Evolutionary conservation across 1,140 invertebrate species (phyloP).

Genomic region (Aricia agestis): DNA sequence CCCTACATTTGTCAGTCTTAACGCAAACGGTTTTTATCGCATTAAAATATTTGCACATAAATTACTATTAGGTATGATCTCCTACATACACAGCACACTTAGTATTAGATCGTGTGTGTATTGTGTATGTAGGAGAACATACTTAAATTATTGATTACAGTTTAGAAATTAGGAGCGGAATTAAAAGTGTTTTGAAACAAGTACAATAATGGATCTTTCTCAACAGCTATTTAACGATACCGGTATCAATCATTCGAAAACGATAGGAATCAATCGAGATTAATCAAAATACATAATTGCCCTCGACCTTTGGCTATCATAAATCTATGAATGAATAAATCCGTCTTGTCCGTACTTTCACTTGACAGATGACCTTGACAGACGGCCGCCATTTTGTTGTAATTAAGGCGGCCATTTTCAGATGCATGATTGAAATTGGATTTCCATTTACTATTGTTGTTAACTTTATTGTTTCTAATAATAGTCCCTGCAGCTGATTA

Average conservation of each 20-base stretch:
- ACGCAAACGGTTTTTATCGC: not conserved
- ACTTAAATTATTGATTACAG: not conserved
- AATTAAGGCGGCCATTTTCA: slow-evolving; percentile 27
- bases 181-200: not conserved
- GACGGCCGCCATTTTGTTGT: slow-evolving; percentile 31
- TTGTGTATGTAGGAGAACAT: no score
- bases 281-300: slow-evolving; percentile 25
- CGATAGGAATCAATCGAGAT: slow-evolving; percentile 23
- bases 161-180: not conserved
- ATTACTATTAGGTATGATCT: no score
- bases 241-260: slow-evolving; percentile 27
- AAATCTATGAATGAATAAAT: slow-evolving; percentile 36
- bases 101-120: no score
- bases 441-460: slow-evolving; percentile 19
- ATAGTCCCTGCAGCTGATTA: not conserved
- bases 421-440: slow-evolving; percentile 18
- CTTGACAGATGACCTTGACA: slow-evolving; percentile 37
- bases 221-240: slow-evolving; percentile 25
- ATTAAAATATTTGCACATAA: not conserved
- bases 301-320: slow-evolving; percentile 40
- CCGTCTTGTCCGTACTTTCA: slow-evolving; percentile 36
- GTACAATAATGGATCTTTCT: slow-evolving; percentile 17
- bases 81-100: no score
- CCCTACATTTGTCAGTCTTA: not conserved
- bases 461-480: slow-evolving; percentile 18